Evolutionary conservation across 2,113 vertebrate species (phyloP).

Genomic region (Scartelaos histophorus): DNA sequence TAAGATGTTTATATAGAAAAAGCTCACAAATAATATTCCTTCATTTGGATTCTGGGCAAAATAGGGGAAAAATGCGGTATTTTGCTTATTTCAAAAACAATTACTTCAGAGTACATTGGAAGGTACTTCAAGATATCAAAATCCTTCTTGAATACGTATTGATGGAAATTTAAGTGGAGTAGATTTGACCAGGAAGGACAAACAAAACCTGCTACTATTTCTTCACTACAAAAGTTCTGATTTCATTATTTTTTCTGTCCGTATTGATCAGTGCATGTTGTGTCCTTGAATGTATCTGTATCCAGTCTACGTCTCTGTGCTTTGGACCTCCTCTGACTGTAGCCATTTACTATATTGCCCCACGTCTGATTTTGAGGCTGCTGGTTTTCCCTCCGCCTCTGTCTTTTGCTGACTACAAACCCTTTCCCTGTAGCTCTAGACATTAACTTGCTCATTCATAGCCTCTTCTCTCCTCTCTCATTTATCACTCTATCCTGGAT

Average conservation of each 20-base stretch:
- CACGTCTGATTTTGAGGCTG: slow-evolving; percentile 46
- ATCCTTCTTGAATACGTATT: too few species aligned
- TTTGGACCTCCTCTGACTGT: slow-evolving; percentile 31
- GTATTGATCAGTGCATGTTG: neutral
- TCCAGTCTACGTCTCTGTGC: slow-evolving; percentile 8
- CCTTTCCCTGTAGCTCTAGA: slow-evolving; percentile 50
- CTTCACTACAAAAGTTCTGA: neutral
- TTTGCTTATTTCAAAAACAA: too few species aligned
- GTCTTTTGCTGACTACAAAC: slow-evolving; percentile 63
- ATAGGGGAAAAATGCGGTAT: too few species aligned
- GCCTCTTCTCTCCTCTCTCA: slow-evolving; percentile 23
- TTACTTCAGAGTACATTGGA: too few species aligned
- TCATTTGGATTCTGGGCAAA: too few species aligned
- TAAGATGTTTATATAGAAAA: too few species aligned
- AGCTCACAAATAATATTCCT: too few species aligned
- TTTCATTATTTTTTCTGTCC: neutral
- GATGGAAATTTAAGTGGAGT: neutral
- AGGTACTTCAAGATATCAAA: too few species aligned
- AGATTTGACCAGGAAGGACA: too few species aligned
- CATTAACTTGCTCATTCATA: slow-evolving; percentile 60
- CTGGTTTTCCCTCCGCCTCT: slow-evolving; percentile 48
- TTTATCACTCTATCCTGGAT: slow-evolving; percentile 56
- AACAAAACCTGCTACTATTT: too few species aligned
- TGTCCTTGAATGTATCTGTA: slow-evolving; percentile 1
- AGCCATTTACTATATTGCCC: slow-evolving; percentile 58